Percentiles rank a stretch among this genome's conserved stretches.
Conservation (phyloP, 2,113 vertebrate species). For the Otus sunia region DNA sequence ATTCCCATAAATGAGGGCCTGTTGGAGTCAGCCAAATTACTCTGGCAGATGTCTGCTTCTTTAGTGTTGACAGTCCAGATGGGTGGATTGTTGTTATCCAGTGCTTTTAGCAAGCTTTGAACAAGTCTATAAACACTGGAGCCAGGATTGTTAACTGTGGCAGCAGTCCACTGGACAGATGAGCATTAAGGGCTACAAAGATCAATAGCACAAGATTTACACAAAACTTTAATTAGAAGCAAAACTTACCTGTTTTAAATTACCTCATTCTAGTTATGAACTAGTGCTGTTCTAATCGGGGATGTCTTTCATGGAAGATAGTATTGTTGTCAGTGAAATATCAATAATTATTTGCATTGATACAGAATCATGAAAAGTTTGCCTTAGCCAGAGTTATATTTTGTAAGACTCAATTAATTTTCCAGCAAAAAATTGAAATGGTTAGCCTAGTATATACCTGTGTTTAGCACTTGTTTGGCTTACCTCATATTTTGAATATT, state of each 20-base stretch:
- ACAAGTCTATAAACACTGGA: not conserved
- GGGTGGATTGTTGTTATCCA: not conserved
- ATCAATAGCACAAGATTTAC: not conserved
- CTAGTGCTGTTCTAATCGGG: not conserved
- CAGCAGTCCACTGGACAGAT: not conserved
- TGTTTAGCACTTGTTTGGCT: not conserved
- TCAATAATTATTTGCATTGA: not conserved
- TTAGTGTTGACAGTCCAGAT: not conserved
- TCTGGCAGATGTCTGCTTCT: not conserved
- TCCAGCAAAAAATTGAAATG: not conserved
- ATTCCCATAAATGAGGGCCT: conserved; percentile 14
- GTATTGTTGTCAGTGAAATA: not conserved
- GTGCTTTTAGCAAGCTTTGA: conserved; percentile 11
- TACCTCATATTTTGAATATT: not conserved
- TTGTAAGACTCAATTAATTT: not conserved
- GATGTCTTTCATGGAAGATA: not conserved
- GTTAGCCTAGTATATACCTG: not conserved
- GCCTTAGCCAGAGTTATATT: not conserved
- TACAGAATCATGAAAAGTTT: not conserved
- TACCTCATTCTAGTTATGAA: not conserved
- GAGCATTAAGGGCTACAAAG: not conserved
- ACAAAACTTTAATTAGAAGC: not conserved
- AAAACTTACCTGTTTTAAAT: not conserved
- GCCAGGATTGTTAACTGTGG: not conserved
- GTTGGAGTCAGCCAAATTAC: not conserved